Evolutionary conservation across 1,140 invertebrate genomes (phyloP).

Genomic region (Zaprionus lachaisei): DNA sequence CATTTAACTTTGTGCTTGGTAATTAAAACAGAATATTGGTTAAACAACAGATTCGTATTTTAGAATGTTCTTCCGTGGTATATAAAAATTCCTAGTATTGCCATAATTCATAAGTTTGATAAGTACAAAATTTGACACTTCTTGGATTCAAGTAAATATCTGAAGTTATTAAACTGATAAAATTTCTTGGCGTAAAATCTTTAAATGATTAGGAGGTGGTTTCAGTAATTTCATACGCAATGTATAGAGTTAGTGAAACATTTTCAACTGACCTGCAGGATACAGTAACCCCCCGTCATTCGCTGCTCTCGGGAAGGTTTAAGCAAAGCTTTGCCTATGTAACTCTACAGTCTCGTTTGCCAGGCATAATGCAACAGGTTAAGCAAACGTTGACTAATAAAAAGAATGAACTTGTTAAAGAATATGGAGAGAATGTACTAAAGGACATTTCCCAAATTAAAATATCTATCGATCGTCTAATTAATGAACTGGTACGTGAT

Average conservation of each 20-base stretch:
- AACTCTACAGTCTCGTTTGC: slow-evolving; percentile 50
- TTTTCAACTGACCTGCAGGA: slow-evolving; percentile 3
- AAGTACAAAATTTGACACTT: too few species aligned
- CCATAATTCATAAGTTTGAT: too few species aligned
- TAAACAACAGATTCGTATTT: too few species aligned
- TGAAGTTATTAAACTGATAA: too few species aligned
- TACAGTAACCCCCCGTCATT: slow-evolving; percentile 56
- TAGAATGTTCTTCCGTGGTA: too few species aligned
- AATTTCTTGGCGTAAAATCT: too few species aligned
- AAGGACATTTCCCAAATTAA: slow-evolving; percentile 42
- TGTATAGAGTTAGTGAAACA: neutral
- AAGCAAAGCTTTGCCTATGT: slow-evolving; percentile 72
- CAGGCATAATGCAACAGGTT: slow-evolving; percentile 61
- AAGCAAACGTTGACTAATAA: neutral
- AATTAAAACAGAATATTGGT: too few species aligned
- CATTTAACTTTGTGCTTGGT: too few species aligned
- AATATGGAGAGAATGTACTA: slow-evolving; percentile 36
- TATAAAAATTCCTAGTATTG: too few species aligned
- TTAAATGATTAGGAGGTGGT: too few species aligned
- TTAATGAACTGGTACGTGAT: slow-evolving; percentile 43
- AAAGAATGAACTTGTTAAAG: neutral
- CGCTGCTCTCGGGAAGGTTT: slow-evolving; percentile 59
- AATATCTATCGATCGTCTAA: slow-evolving; percentile 38
- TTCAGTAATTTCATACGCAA: too few species aligned
- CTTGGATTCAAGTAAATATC: too few species aligned